Conservation (phyloP, 2,113 vertebrate species). For the Aythya baeri region DNA sequence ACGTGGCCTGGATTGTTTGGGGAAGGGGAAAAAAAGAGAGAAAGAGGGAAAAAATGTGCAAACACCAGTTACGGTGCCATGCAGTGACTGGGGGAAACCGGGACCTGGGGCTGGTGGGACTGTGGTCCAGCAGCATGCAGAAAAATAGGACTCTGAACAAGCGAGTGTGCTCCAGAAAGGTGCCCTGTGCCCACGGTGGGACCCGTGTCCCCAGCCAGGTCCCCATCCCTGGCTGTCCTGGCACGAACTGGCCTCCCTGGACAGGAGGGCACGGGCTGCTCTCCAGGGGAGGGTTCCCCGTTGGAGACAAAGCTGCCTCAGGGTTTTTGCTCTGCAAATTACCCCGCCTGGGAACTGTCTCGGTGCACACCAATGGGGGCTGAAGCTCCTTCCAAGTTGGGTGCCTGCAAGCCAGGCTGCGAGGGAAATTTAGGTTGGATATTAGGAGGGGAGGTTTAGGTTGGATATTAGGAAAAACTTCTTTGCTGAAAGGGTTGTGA, state of each 20-base stretch:
- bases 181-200: neutral
- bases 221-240: neutral
- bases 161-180: constrained; percentile 67
- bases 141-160: constrained; percentile 84
- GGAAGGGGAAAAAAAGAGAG: constrained; percentile 67
- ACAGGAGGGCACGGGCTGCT: neutral
- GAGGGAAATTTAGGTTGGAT: no score
- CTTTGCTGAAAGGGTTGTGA: no score
- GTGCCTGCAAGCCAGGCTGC: neutral
- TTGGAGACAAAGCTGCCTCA: neutral
- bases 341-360: neutral
- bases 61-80: constrained; percentile 85
- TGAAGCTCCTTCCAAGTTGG: neutral
- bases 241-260: accelerated
- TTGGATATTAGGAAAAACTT: no score
- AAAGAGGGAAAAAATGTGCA: constrained; percentile 79
- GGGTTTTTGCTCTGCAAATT: neutral
- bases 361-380: neutral
- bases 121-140: constrained; percentile 72
- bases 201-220: neutral
- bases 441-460: no score
- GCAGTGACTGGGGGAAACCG: constrained; percentile 78
- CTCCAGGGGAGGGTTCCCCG: neutral
- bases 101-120: constrained; percentile 48
- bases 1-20: constrained; percentile 82